A percentile compares a stretch with the other conserved stretches of the same genome.
phyloP scores from a whole-genome alignment of 2,797 vertebrate species.

The Etheostoma perlongum region DNA sequence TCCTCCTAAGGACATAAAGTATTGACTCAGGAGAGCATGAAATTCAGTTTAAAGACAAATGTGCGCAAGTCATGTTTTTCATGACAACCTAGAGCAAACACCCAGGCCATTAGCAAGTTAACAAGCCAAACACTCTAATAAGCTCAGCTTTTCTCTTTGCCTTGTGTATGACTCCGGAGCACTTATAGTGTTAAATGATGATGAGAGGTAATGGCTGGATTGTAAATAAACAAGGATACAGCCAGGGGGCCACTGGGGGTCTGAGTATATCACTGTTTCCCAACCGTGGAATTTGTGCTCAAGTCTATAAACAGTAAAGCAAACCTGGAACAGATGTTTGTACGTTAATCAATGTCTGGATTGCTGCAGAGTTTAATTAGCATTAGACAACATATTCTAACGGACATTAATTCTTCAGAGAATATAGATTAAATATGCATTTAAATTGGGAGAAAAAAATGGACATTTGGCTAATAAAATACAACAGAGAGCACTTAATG shows the following conservation, averaged over 20 bases:
- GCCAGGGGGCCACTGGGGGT: constrained; percentile 30
- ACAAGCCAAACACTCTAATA: constrained; percentile 77
- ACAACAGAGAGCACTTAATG: constrained; percentile 8
- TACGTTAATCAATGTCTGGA: constrained; percentile 27
- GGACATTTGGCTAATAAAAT: constrained; percentile 14
- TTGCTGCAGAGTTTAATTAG: constrained; percentile 27
- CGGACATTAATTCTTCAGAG: constrained; percentile 21
- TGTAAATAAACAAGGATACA: constrained; percentile 45
- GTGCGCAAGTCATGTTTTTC: constrained; percentile 68
- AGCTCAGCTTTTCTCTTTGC: constrained; percentile 45
- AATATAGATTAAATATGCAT: constrained; percentile 28
- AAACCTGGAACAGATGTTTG: constrained; percentile 14
- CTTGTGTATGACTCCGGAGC: constrained; percentile 36
- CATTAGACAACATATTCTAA: constrained; percentile 17
- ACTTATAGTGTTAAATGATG: constrained; percentile 64
- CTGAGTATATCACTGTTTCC: constrained; percentile 37
- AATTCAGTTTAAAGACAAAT: constrained; percentile 79
- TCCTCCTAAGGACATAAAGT: constrained; percentile 61
- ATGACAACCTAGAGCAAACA: constrained; percentile 76
- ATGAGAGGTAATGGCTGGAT: constrained; percentile 57
- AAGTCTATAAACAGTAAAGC: constrained; percentile 18
- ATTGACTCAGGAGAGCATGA: constrained; percentile 79
- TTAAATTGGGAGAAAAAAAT: constrained; percentile 30
- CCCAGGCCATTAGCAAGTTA: constrained; percentile 76
- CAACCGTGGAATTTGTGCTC: constrained; percentile 53